Base-by-base conservation (phyloP, 2,888 invertebrate species). In the Drosophila subsilvestris region DNA sequence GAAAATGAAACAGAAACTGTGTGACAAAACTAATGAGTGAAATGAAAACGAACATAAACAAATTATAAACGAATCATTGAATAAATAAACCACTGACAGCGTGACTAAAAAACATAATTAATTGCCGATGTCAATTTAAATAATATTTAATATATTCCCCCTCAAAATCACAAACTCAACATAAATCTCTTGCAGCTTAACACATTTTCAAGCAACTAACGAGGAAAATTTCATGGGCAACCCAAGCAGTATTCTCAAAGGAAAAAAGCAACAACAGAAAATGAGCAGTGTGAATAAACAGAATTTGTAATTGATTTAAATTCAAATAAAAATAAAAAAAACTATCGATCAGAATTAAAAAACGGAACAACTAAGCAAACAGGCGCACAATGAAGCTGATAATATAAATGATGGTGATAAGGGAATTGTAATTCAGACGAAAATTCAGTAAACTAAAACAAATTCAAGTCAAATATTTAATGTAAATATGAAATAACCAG, bases 331-430 rank as follows among this genome's bases (percentile, higher is more conserved):
- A 65, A n/a, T n/a, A n/a, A 78, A 63, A 56, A 66, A 58, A 78
- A 62, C 65, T 48, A 74, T 69, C 74, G 66, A 85, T 81, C 65
- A 71, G 83, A 83, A 69, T 32, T 47, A 72, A 18, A 47, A 69
- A 53, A 53, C 48, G 50, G 65, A 65, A 37, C 10, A 69, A 58
- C 54, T 37, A 58, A 74, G 61, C 32, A 42, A 80, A 57, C 47
- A 73, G 84, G 80, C 89, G 87, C 84, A 86, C 89, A 88, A 88
- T 88, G 87, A 78, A 74, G 54, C 68, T 80, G 70, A 88, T 76
- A 86, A 86, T 54, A 9, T 14, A 12, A 50, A 55, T 18, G 43
- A 17, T 55, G 27, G 55, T 22, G 65, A 85, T 72, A 81, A 76
- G 66, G 72, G 53, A 56, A 73, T 76, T 86, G 65, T 79, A 88